Evolutionary conservation across 2,113 vertebrate species (phyloP), one percentile per base, ranked within the genome.

Genomic region (Raphicerus campestris): DNA sequence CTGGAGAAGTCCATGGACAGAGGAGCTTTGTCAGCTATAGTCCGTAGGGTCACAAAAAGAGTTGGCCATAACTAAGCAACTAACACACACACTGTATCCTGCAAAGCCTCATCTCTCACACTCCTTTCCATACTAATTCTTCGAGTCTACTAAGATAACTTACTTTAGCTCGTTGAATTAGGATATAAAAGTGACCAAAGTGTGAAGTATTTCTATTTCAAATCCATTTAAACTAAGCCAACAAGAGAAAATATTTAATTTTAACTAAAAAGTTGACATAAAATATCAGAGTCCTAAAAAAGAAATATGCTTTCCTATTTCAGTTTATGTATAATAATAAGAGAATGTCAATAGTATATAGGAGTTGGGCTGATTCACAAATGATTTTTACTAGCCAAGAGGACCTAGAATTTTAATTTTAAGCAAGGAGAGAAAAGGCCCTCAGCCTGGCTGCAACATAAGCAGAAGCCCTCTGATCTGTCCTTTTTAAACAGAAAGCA

Each of bases 171-270:
- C 73, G n/a, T 6, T 94, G 32, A 45, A 94, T 84, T 47, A 88
- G 30, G 35, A 81, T 75, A 93, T 55, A 93, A 96, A 96, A 96
- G 78, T 63, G 92, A 94, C 14, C 8, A 20, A 95, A 89, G 20
- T 60, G 28, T 53, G 75, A 42, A 49, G 42, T 89, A 92, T 20
- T 94, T 42, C 45, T 55, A 89, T 58, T 86, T 93, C 51, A 89
- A 93, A 96, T 82, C 89, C 39, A 86, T 32, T 97, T 86, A 92
- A 89, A 30, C 42, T 75, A 92, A 92, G 39, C 22, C 66, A 95
- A 84, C 6, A 73, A 58, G 4, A 61, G 35, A 75, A 42, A 42
- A 42, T 42, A 14, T 26, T 39, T 73, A 70, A 78, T 26, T 78
- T 89, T 75, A 86, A 87, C 26, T 90, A 86, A 89, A 56, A 95